phyloP scores from a whole-genome alignment of 2,797 vertebrate genomes.

The Triplophysa bombifrons region DNA sequence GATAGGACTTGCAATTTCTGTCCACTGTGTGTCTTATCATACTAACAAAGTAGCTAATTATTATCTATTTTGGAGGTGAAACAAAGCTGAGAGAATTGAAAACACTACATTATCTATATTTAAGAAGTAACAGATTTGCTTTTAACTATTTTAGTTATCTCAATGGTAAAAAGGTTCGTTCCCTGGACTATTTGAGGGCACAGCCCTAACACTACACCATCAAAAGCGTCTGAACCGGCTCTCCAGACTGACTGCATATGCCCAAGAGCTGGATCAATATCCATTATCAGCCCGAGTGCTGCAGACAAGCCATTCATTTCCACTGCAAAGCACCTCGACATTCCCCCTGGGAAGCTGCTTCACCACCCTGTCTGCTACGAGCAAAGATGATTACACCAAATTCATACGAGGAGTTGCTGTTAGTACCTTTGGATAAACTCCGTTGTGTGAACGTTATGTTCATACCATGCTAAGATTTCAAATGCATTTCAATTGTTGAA shows the following conservation, averaged over 20 bases:
- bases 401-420: constrained; percentile 41
- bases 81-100: neutral
- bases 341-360: constrained; percentile 43
- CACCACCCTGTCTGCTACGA: constrained; percentile 41
- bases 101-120: no score
- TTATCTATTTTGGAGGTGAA: neutral
- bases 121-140: neutral
- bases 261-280: constrained; percentile 60
- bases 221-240: constrained; percentile 47
- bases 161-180: neutral
- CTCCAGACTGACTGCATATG: constrained; percentile 50
- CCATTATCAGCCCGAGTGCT: constrained; percentile 60
- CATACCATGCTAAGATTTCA: constrained; percentile 20
- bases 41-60: neutral
- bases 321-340: constrained; percentile 52
- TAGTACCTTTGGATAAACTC: constrained; percentile 41
- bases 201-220: constrained; percentile 24
- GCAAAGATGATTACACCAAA: constrained; percentile 49
- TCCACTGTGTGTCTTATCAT: no score
- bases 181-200: constrained; percentile 6
- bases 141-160: neutral
- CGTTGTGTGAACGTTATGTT: neutral
- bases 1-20: neutral
- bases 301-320: constrained; percentile 62
- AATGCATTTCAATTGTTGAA: neutral